A percentile compares a stretch with the other conserved stretches of the same genome.
These are phyloP conservation scores for Azemiops feae DNA, from an alignment of 2,113 vertebrate species.

Conservation along the genomic window DNA sequence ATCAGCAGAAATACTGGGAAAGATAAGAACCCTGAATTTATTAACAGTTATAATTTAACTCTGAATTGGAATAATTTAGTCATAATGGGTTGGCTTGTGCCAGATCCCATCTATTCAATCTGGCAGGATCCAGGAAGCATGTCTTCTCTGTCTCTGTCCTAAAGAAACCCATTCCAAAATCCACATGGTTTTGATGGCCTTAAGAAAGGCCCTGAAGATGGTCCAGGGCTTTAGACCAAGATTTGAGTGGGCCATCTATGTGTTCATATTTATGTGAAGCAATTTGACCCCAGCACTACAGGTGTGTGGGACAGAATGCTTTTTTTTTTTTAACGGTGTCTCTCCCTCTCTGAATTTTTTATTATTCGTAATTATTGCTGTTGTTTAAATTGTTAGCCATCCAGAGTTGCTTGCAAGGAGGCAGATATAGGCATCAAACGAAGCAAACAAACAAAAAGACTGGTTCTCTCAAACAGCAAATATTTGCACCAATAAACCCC, in stretches of 20 bases:
- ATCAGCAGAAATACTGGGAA: not conserved
- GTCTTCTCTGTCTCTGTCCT: not conserved
- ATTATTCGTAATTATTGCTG: not conserved
- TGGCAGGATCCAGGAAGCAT: not conserved
- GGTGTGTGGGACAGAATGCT: not conserved
- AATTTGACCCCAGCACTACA: not conserved
- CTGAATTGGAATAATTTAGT: not conserved
- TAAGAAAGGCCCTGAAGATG: not conserved
- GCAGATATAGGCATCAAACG: not conserved
- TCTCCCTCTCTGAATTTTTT: not conserved
- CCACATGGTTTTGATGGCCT: not conserved
- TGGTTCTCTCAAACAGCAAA: not conserved
- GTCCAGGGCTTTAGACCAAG: not conserved
- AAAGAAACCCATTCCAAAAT: not conserved
- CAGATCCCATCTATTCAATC: not conserved
- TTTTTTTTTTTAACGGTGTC: not conserved
- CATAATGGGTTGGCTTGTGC: not conserved
- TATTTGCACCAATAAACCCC: not conserved
- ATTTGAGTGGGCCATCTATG: not conserved
- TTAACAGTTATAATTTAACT: conserved; percentile 10
- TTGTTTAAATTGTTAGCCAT: not conserved
- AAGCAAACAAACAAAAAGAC: not conserved
- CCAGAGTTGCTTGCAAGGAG: not conserved
- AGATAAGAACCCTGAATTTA: not conserved
- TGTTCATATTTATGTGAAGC: not conserved